These are phyloP conservation scores for Clarias magur DNA, from an alignment of 2,113 vertebrate genomes.

Conservation along the genomic window DNA sequence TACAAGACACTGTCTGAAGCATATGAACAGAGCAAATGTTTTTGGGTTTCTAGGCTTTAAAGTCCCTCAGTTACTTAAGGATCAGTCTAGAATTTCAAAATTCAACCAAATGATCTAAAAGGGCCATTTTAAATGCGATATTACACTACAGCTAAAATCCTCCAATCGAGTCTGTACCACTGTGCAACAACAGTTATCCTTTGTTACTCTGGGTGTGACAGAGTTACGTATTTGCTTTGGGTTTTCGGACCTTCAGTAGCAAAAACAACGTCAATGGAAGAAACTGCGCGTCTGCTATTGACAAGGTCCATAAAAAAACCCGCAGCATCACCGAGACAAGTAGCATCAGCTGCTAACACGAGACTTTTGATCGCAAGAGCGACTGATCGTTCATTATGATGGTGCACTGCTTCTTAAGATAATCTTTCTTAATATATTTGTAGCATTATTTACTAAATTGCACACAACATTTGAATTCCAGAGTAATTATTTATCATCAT, in stretches of 20 bases:
- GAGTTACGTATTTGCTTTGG: conserved; percentile 13
- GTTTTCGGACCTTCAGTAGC: neutral
- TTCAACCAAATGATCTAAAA: neutral
- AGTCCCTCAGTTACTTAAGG: neutral
- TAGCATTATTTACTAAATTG: neutral
- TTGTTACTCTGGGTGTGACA: neutral
- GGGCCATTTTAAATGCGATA: neutral
- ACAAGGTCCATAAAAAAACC: neutral
- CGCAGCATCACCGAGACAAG: neutral
- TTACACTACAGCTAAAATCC: neutral
- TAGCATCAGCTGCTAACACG: neutral
- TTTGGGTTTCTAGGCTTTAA: neutral
- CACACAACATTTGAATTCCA: neutral
- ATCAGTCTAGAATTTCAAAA: neutral
- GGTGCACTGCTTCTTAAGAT: neutral
- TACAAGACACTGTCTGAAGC: neutral
- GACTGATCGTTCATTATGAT: neutral
- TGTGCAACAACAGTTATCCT: neutral
- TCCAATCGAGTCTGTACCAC: neutral
- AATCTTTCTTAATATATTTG: neutral
- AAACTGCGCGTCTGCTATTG: conserved; percentile 28
- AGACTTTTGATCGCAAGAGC: neutral
- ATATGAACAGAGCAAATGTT: neutral
- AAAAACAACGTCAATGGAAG: neutral
- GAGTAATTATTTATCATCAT: neutral